Conservation (phyloP, 2,113 vertebrate genomes). For the Cynopterus brachyotis region DNA sequence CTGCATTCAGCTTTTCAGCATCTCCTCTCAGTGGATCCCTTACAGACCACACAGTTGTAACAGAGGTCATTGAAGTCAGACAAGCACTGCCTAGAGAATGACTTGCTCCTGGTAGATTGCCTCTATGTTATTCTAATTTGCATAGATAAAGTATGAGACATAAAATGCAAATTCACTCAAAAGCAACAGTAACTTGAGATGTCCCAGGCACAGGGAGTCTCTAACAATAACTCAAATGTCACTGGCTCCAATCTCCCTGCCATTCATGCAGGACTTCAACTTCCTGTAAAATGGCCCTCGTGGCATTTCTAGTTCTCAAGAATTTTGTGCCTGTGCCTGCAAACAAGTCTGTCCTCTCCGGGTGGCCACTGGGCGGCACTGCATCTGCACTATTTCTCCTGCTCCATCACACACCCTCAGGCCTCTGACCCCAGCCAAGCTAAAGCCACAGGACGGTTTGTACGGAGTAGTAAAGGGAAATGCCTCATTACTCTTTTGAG, state of each 20-base stretch:
- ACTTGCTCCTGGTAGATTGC: not conserved
- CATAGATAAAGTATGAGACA: not conserved
- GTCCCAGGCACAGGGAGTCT: slow-evolving; percentile 46
- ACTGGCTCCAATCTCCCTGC: slow-evolving; percentile 25
- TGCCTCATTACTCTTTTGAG: not conserved
- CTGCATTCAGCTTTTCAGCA: slow-evolving; percentile 68
- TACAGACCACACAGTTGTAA: slow-evolving; percentile 44
- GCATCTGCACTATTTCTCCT: fast-evolving
- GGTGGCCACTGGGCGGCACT: not conserved
- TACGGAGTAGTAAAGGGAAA: fast-evolving
- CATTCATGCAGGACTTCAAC: not conserved
- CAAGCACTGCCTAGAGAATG: slow-evolving; percentile 36
- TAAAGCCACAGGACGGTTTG: not conserved
- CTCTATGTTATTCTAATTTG: slow-evolving; percentile 16
- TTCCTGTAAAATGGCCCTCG: not conserved
- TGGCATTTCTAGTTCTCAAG: not conserved
- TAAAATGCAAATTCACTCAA: slow-evolving; percentile 71
- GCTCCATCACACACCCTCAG: fast-evolving
- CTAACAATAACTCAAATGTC: slow-evolving; percentile 55
- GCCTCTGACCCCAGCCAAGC: not conserved
- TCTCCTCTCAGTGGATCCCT: slow-evolving; percentile 64
- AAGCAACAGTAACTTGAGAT: slow-evolving; percentile 44
- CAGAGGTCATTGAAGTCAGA: slow-evolving; percentile 49
- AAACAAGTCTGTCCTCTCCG: not conserved
- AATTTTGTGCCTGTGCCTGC: not conserved